Base-by-base conservation (phyloP, 2,888 invertebrate genomes). In the Drosophila meridiana region DNA sequence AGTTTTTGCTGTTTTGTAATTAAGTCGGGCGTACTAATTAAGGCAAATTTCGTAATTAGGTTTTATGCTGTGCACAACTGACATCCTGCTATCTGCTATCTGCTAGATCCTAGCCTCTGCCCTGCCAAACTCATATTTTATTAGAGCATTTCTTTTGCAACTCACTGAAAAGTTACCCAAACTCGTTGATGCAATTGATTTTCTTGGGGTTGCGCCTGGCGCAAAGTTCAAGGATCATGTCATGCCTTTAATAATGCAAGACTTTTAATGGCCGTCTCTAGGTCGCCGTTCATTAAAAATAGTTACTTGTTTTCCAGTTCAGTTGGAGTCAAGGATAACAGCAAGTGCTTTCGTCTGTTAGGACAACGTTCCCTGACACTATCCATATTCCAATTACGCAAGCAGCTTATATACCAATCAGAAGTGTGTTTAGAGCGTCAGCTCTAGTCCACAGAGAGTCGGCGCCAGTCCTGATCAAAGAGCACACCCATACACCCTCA, bases 21-120 rank as follows among this genome's bases (percentile, higher is more conserved):
- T 88, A 88, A 85, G 80, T 82, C 69, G 71, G 70, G 83, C 69
- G 70, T 42, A 73, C 82, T 82, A 89, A 89, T 87, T 84, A 80
- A 79, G 67, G 72, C 77, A 80, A 69, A 84, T 70, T 77, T 57
- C 59, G 69, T 80, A 89, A 89, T 89, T 77, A 77, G 82, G 69
- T 79, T 84, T 74, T 71, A 71, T 69, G 65, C 61, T 71, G 43
- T 50, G 59, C 38, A 57, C 67, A 78, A 55, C 70, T 65, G 69
- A 55, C 60, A 62, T 4, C 34, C 50, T 14, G 42, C 52, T 57
- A 62, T 6, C 34, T 14, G 43, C 11, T 26, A 7, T 36, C 20
- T 28, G 42, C 26, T 8, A 0, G 26, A 26, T n/a, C 13, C 20
- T 26, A 26, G 26, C 28, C 57, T 45, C 26, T 8, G 34, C 20